phyloP scores from a whole-genome alignment of 64 coral and sea anemone species.

The Dendrophyllia cribrosa region DNA sequence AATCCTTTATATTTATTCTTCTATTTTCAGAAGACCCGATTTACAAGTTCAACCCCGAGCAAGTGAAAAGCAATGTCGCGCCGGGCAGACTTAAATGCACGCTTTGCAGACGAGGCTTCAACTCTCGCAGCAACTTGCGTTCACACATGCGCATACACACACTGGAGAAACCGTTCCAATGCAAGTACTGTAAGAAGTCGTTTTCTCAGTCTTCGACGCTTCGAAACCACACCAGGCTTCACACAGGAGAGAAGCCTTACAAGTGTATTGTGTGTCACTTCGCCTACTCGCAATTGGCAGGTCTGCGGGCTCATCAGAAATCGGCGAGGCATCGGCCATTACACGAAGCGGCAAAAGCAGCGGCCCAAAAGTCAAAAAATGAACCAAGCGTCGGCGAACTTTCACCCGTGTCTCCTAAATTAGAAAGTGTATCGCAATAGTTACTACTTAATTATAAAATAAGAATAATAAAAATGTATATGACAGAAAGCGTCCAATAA shows the following conservation, averaged over 20 bases:
- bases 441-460: not conserved
- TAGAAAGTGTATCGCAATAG: slow-evolving; percentile 18
- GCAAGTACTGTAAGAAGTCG: slow-evolving; percentile 98
- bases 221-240: slow-evolving; percentile 96
- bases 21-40: slow-evolving; percentile 61
- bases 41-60: slow-evolving; percentile 84
- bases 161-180: slow-evolving; percentile 98
- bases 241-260: slow-evolving; percentile 98
- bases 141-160: slow-evolving; percentile 99
- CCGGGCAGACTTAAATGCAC: slow-evolving; percentile 96
- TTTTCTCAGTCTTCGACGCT: slow-evolving; percentile 98
- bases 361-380: slow-evolving; percentile 8
- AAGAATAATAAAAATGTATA: too few species aligned
- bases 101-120: slow-evolving; percentile 95
- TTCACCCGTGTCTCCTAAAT: slow-evolving; percentile 26
- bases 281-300: slow-evolving; percentile 98
- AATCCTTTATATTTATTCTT: slow-evolving; percentile 26
- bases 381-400: slow-evolving; percentile 11
- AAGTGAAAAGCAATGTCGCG: slow-evolving; percentile 52
- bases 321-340: slow-evolving; percentile 87
- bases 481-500: too few species aligned
- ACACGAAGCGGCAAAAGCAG: slow-evolving; percentile 29
- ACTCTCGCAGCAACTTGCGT: slow-evolving; percentile 95
- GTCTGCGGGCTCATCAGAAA: slow-evolving; percentile 98
- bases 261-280: slow-evolving; percentile 98